Evolutionary conservation across 2,888 invertebrate genomes (phyloP), one percentile per base, ranked within the genome.

Genomic region (Drosophila meridionalis): DNA sequence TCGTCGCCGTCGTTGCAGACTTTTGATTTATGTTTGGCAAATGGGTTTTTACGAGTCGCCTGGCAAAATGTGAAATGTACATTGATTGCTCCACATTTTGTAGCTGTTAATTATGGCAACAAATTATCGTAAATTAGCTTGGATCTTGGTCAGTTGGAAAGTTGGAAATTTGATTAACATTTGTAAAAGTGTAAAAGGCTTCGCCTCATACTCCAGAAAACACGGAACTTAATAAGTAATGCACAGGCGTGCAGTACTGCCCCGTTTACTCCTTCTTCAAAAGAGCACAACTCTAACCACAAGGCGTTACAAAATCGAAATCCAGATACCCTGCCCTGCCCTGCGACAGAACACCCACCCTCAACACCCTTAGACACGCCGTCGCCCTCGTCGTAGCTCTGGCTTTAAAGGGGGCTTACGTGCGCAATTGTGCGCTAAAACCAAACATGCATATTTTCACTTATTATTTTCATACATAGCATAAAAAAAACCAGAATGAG

Each of bases 361-460:
- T 6, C 32, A 28, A 30, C 2, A 3, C 8, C 4, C 28, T 6
- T 28, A 28, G 30, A 2, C 47, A n/a, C 14, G 7, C n/a, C 26
- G 8, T 4, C n/a, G 8, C 36, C 4, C 36, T 8, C 36, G 38
- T 32, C 2, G 42, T 40, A 20, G 11, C 32, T 43, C n/a, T 1
- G n/a, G 12, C 28, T 28, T 55, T 69, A 47, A 61, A 58, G 77
- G 64, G 59, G 59, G 50, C 50, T 80, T 76, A 82, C 73, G 78
- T 87, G 89, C 87, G 69, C 89, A 84, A 87, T 89, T 84, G 82
- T 78, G 84, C 82, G 82, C 84, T 81, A 74, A 87, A 85, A 89
- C 74, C 88, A 87, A 89, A 87, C 86, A 89, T 87, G 85, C 90
- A 85, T 85, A 85, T 85, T 85, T 89, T 83, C 86, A 89, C 88